Conservation (phyloP, 2,113 vertebrate species). For the Dryoscopus gambensis region DNA sequence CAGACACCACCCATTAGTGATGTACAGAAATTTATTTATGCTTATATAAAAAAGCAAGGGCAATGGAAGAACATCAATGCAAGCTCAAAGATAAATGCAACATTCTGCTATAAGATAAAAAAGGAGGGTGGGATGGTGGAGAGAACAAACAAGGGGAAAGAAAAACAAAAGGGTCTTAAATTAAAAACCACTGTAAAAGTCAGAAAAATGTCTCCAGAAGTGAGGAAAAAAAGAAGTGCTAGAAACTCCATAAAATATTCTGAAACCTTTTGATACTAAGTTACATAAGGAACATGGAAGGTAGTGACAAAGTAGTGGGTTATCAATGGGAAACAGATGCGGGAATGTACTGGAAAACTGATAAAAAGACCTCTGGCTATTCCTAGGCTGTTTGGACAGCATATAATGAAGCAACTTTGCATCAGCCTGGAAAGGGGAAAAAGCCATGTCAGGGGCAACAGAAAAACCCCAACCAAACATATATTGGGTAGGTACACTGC, state of each 20-base stretch:
- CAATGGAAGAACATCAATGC: neutral
- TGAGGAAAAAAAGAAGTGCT: neutral
- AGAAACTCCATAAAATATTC: neutral
- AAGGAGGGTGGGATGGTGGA: neutral
- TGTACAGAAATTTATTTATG: neutral
- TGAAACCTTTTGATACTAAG: neutral
- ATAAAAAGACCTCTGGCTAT: neutral
- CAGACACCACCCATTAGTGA: neutral
- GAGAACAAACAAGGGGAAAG: neutral
- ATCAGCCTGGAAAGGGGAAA: neutral
- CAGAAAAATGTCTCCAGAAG: neutral
- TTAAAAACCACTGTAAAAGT: neutral
- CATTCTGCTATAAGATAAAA: neutral
- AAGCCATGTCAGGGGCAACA: neutral
- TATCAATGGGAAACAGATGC: neutral
- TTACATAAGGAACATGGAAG: neutral
- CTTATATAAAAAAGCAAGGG: neutral
- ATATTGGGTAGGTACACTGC: neutral
- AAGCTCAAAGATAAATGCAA: neutral
- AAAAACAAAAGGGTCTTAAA: neutral
- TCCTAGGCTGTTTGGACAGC: neutral
- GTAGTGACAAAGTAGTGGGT: neutral
- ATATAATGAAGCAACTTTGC: neutral
- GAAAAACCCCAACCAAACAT: neutral
- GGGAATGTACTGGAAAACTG: neutral